Conservation (phyloP, 2,888 invertebrate species). For the Drosophila nr. perissopoda region DNA sequence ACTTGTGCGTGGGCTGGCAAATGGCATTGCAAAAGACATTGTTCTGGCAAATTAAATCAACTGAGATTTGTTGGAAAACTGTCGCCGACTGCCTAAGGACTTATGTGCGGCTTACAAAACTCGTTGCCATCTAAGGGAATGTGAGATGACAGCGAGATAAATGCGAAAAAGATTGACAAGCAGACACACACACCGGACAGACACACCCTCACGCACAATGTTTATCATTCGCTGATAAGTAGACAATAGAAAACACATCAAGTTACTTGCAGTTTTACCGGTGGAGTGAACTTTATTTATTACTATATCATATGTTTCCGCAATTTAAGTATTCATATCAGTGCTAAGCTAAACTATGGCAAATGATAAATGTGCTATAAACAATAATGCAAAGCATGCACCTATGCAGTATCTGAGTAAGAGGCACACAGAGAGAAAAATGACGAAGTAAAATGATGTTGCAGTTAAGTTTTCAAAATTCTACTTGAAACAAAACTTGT, state of each 20-base stretch:
- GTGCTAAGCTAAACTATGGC: constrained; percentile 6
- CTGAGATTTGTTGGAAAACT: constrained; percentile 66
- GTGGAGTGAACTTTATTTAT: constrained; percentile 31
- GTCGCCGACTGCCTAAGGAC: constrained; percentile 34
- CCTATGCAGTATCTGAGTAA: background rate
- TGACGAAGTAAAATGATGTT: background rate
- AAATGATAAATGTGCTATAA: background rate
- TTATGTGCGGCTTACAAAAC: constrained; percentile 31
- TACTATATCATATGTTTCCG: background rate
- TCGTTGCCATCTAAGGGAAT: background rate
- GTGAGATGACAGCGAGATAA: background rate
- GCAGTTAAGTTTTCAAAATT: too few relatives aligned
- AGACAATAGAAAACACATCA: constrained; percentile 1
- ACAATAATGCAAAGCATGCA: background rate
- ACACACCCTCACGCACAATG: background rate
- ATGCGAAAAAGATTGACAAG: background rate
- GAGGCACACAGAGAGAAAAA: background rate
- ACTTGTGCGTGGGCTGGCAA: constrained; percentile 33
- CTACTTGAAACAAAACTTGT: background rate
- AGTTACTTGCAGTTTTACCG: constrained; percentile 3
- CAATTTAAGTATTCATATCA: constrained; percentile 1
- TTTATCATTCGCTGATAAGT: constrained; percentile 10
- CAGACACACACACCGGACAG: background rate
- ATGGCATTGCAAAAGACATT: constrained; percentile 56
- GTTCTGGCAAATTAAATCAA: constrained; percentile 69